Percentiles rank a stretch among this genome's conserved stretches.
These are phyloP conservation scores for Pangasius macronema DNA, from an alignment of 2,797 vertebrate species.

Conservation along the genomic window DNA sequence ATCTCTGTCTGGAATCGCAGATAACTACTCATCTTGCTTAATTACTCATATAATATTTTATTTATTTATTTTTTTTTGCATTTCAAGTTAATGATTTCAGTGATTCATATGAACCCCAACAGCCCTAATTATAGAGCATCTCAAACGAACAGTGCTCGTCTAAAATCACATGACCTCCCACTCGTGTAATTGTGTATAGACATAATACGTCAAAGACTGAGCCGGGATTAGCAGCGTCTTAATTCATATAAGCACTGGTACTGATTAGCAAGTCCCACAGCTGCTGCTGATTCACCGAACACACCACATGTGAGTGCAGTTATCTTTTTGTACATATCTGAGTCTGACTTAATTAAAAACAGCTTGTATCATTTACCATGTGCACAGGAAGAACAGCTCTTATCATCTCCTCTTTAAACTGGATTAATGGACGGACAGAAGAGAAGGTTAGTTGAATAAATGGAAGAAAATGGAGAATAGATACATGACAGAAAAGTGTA, in stretches of 20 bases:
- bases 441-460: neutral
- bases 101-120: slow-evolving; percentile 21
- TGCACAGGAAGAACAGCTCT: neutral
- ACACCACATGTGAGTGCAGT: slow-evolving; percentile 30
- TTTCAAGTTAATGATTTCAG: neutral
- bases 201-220: slow-evolving; percentile 2
- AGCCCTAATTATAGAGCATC: neutral
- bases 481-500: neutral
- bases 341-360: slow-evolving; percentile 31
- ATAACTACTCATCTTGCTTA: neutral
- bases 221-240: slow-evolving; percentile 13
- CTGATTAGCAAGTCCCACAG: slow-evolving; percentile 40
- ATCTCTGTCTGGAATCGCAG: neutral
- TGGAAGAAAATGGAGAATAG: neutral
- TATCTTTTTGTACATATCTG: slow-evolving; percentile 35
- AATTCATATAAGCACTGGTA: slow-evolving; percentile 8
- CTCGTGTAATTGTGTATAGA: neutral
- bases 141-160: neutral
- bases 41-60: neutral
- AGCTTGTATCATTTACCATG: slow-evolving; percentile 15
- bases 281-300: slow-evolving; percentile 47
- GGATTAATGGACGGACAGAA: neutral
- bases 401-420: neutral
- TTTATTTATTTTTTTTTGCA: neutral
- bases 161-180: neutral